These are phyloP conservation scores for Tetragnatha montana DNA, from an alignment of 2,888 invertebrate species.

Conservation along the genomic window DNA sequence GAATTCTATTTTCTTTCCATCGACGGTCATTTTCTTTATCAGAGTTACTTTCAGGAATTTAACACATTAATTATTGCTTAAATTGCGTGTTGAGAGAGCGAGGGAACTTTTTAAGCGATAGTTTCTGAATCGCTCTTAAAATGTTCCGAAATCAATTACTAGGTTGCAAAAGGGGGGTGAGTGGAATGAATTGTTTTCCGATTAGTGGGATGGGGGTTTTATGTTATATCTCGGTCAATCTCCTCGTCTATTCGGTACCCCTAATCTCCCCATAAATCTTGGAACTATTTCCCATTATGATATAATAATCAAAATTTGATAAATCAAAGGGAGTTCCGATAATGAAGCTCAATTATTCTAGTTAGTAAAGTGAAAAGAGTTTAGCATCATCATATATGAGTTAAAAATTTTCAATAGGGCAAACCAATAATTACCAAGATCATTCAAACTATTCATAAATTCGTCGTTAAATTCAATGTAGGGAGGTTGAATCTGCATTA, in stretches of 20 bases:
- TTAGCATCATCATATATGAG: no score
- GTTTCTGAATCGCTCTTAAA: background rate
- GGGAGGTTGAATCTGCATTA: no score
- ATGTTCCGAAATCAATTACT: background rate
- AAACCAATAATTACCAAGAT: no score
- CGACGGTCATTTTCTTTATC: background rate
- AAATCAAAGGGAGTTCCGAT: background rate
- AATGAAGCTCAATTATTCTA: no score
- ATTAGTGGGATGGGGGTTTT: background rate
- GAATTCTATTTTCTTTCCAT: background rate
- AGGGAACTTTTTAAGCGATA: background rate
- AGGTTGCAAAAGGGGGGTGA: background rate
- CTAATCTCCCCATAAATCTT: background rate
- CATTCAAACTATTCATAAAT: no score
- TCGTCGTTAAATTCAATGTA: no score
- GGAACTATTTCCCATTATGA: background rate
- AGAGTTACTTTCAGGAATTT: background rate
- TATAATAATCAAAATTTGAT: background rate
- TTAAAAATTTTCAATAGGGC: no score
- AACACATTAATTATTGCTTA: conserved; percentile 1
- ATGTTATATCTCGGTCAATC: background rate
- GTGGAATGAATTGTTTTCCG: background rate
- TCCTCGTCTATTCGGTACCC: background rate
- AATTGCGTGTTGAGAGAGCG: background rate
- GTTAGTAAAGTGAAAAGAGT: no score